These are phyloP conservation scores for Nebria ingens DNA, from an alignment of 1,140 invertebrate genomes.

Conservation along the genomic window DNA sequence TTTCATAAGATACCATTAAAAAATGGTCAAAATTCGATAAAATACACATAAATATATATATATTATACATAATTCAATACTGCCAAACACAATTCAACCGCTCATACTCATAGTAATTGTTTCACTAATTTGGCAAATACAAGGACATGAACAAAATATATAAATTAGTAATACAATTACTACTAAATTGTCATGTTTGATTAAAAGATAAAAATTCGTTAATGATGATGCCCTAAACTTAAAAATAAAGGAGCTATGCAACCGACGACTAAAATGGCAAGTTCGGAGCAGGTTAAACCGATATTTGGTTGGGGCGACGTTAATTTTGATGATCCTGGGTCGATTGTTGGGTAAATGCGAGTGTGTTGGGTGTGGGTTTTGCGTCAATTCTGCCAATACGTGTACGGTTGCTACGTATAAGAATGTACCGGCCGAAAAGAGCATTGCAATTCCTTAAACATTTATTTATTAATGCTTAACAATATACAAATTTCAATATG, in stretches of 20 bases:
- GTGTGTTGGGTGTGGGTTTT: slow-evolving; percentile 38
- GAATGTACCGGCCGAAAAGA: slow-evolving; percentile 98
- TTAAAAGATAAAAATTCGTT: no score
- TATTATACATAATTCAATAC: no score
- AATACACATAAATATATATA: no score
- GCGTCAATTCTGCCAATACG: slow-evolving; percentile 86
- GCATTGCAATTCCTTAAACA: slow-evolving; percentile 80
- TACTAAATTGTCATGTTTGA: not conserved
- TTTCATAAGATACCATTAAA: no score
- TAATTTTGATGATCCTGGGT: slow-evolving; percentile 28
- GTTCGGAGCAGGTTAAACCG: slow-evolving; percentile 57
- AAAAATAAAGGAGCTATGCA: slow-evolving; percentile 78
- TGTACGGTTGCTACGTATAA: slow-evolving; percentile 98
- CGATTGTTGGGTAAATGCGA: slow-evolving; percentile 31
- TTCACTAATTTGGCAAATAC: no score
- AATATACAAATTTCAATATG: no score
- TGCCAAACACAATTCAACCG: no score
- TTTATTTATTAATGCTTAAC: no score
- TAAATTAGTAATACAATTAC: no score
- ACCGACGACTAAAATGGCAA: slow-evolving; percentile 73
- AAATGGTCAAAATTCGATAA: no score
- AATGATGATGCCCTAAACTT: slow-evolving; percentile 88
- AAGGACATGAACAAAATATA: no score
- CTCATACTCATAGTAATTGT: no score
- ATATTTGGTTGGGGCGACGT: slow-evolving; percentile 35